phyloP scores from a whole-genome alignment of 2,888 invertebrate species.

The Entomobrya multifasciata region DNA sequence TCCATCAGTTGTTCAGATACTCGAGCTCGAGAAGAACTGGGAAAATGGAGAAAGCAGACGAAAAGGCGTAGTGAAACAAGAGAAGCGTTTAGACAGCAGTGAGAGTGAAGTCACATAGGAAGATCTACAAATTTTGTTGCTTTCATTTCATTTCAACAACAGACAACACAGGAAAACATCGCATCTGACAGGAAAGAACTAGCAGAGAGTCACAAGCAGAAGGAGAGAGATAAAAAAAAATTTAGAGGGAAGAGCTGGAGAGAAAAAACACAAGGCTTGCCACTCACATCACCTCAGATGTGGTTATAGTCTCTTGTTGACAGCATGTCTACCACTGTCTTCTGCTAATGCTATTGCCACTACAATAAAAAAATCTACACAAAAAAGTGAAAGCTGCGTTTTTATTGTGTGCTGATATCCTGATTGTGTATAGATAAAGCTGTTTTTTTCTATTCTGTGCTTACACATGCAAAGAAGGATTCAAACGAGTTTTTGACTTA shows the following conservation, averaged over 20 bases:
- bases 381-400: conserved; percentile 20
- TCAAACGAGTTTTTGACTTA: conserved; percentile 11
- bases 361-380: too few species aligned
- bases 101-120: not conserved
- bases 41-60: not conserved
- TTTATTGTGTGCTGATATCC: not conserved
- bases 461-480: not conserved
- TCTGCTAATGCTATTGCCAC: not conserved
- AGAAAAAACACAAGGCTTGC: conserved; percentile 44
- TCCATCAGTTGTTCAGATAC: conserved; percentile 54
- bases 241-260: too few species aligned
- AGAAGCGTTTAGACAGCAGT: conserved; percentile 4
- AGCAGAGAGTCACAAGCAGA: not conserved
- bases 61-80: not conserved
- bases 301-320: conserved; percentile 60
- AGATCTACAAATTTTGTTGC: not conserved
- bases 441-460: too few species aligned
- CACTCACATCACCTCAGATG: conserved; percentile 61
- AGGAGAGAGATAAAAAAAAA: not conserved
- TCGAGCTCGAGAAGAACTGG: conserved; percentile 4
- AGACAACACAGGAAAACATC: not conserved
- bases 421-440: not conserved
- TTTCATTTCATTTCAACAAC: not conserved
- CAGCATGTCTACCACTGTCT: conserved; percentile 14
- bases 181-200: not conserved